Conservation (phyloP, 2,888 invertebrate species). For the Aspidapion aeneum region DNA sequence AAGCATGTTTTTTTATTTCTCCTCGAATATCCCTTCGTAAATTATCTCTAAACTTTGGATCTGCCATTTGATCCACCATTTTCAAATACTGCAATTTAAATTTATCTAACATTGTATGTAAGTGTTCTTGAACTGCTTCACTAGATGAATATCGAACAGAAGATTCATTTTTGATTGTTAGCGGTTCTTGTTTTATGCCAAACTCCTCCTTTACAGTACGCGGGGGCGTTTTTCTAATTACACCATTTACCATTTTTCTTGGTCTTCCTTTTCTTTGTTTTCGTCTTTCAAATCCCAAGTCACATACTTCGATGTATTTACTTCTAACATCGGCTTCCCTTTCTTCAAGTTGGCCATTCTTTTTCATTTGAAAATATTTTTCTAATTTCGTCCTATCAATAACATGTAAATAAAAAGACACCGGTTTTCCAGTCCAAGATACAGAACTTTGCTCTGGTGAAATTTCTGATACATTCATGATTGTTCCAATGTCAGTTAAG, state of each 20-base stretch:
- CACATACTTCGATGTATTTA: neutral
- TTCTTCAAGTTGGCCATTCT: slow-evolving; percentile 12
- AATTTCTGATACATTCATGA: slow-evolving; percentile 24
- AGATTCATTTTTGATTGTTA: too few species aligned
- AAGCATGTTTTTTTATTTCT: slow-evolving; percentile 17
- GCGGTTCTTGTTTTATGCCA: too few species aligned
- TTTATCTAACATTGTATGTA: slow-evolving; percentile 18
- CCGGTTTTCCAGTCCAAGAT: slow-evolving; percentile 26
- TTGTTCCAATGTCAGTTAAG: slow-evolving; percentile 23
- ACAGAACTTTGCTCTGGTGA: slow-evolving; percentile 22
- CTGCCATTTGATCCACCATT: slow-evolving; percentile 20
- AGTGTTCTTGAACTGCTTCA: slow-evolving; percentile 5
- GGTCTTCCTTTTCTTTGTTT: slow-evolving; percentile 1
- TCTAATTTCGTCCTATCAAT: slow-evolving; percentile 25
- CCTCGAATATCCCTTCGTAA: slow-evolving; percentile 14
- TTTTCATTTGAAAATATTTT: slow-evolving; percentile 22
- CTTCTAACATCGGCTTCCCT: neutral
- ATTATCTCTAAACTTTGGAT: slow-evolving; percentile 19
- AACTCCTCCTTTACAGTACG: neutral
- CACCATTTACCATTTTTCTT: neutral
- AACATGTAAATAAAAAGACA: slow-evolving; percentile 24
- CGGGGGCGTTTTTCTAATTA: neutral
- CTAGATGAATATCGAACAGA: neutral
- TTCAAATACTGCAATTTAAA: slow-evolving; percentile 23
- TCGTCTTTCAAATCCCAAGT: neutral